These are phyloP conservation scores for Carterocephalus palaemon DNA, from an alignment of 2,888 invertebrate species.

Conservation along the genomic window DNA sequence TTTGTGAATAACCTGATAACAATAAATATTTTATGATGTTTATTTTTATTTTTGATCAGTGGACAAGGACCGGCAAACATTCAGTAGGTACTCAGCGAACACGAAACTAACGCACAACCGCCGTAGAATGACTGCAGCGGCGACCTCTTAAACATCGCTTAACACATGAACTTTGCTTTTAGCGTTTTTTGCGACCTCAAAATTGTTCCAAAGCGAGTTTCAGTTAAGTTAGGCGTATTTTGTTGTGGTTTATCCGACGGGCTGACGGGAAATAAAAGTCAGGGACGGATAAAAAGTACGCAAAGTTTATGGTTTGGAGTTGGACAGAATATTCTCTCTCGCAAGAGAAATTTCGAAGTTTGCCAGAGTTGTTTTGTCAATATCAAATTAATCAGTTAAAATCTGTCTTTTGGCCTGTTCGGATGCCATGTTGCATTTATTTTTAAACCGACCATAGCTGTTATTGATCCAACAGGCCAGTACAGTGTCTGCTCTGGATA, in stretches of 20 bases:
- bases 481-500: too few relatives aligned
- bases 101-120: too few relatives aligned
- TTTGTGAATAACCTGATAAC: too few relatives aligned
- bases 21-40: too few relatives aligned
- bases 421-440: too few relatives aligned
- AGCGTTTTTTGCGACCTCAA: slow-evolving; percentile 20
- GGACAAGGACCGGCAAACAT: too few relatives aligned
- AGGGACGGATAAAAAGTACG: slow-evolving; percentile 3
- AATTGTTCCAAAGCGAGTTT: slow-evolving; percentile 24
- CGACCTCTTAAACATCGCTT: slow-evolving; percentile 23
- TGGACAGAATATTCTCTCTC: background rate
- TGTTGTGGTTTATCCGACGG: slow-evolving; percentile 18
- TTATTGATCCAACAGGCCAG: too few relatives aligned
- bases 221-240: slow-evolving; percentile 16
- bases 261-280: slow-evolving; percentile 17
- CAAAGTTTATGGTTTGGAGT: slow-evolving; percentile 14
- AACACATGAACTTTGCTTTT: slow-evolving; percentile 21
- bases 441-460: too few relatives aligned
- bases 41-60: too few relatives aligned
- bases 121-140: slow-evolving; percentile 11
- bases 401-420: too few relatives aligned
- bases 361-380: background rate
- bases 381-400: too few relatives aligned
- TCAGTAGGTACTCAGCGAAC: too few relatives aligned
- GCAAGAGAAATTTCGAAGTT: background rate